phyloP scores from a whole-genome alignment of 2,888 invertebrate genomes.

The Thereva nobilitata region DNA sequence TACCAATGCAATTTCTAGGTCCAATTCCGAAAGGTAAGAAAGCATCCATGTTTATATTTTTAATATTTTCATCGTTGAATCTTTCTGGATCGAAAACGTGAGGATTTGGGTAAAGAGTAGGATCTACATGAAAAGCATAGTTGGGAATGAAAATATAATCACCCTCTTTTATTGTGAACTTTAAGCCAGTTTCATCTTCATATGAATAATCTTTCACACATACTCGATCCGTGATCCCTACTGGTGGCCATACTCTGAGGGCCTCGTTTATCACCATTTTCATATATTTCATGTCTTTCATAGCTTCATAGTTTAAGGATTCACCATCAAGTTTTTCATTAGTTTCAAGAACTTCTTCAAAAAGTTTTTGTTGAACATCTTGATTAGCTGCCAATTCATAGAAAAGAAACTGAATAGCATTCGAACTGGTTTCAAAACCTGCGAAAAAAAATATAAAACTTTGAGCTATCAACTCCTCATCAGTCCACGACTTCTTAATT shows the following conservation, averaged over 20 bases:
- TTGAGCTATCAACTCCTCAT: conserved; percentile 11
- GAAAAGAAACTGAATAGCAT: conserved; percentile 60
- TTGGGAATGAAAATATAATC: conserved; percentile 54
- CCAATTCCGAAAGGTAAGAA: conserved; percentile 60
- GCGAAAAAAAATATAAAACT: background rate
- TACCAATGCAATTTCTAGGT: conserved; percentile 63
- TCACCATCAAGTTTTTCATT: conserved; percentile 56
- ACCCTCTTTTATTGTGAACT: conserved; percentile 50
- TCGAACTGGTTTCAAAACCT: conserved; percentile 52
- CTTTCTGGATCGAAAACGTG: conserved; percentile 47
- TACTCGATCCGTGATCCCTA: background rate
- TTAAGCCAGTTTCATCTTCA: conserved; percentile 36
- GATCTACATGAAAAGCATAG: conserved; percentile 60
- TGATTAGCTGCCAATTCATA: conserved; percentile 65
- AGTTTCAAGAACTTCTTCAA: conserved; percentile 62
- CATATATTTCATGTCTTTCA: conserved; percentile 58
- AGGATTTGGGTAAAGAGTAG: conserved; percentile 62
- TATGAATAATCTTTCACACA: conserved; percentile 55
- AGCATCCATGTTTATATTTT: conserved; percentile 46
- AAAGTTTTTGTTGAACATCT: conserved; percentile 63
- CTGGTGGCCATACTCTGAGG: conserved; percentile 62
- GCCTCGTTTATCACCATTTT: conserved; percentile 62
- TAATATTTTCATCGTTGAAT: background rate
- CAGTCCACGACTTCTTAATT: background rate
- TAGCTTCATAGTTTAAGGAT: conserved; percentile 60